phyloP scores from a whole-genome alignment of 2,113 vertebrate genomes.

The Pipa parva region DNA sequence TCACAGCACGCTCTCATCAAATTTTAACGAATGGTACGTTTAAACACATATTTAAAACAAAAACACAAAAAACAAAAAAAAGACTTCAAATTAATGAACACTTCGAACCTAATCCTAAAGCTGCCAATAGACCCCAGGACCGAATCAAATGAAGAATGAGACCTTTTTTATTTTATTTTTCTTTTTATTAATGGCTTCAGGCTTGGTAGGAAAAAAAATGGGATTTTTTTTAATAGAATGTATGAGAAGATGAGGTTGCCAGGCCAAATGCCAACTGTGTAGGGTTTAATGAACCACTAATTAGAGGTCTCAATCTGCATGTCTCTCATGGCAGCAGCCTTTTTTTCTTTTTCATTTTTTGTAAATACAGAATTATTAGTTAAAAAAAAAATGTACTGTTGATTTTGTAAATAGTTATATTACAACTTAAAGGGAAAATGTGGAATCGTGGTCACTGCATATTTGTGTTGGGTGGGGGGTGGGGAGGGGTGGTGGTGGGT shows the following conservation, averaged over 20 bases:
- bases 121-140: conserved; percentile 77
- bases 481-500: conserved; percentile 65
- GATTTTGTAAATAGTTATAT: conserved; percentile 98
- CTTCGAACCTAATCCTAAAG: conserved; percentile 69
- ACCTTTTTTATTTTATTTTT: conserved; percentile 56
- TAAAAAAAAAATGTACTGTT: conserved; percentile 89
- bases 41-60: conserved; percentile 77
- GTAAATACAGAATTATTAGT: conserved; percentile 94
- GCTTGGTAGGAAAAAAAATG: conserved; percentile 61
- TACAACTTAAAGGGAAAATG: conserved; percentile 86
- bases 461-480: conserved; percentile 72
- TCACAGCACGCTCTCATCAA: conserved; percentile 97
- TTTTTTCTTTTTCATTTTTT: conserved; percentile 62
- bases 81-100: conserved; percentile 80
- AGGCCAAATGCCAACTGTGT: conserved; percentile 68
- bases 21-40: conserved; percentile 99
- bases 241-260: conserved; percentile 70
- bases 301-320: conserved; percentile 73
- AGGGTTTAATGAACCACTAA: conserved; percentile 72
- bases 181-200: conserved; percentile 49
- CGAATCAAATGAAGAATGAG: conserved; percentile 67
- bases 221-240: conserved; percentile 53
- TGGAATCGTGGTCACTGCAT: conserved; percentile 93
- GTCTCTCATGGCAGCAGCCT: conserved; percentile 75
- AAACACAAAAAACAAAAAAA: conserved; percentile 60